A percentile compares a stretch with the other conserved stretches of the same genome.
These are phyloP conservation scores for Abrostola triplasia DNA, from an alignment of 2,888 invertebrate species.

Conservation along the genomic window DNA sequence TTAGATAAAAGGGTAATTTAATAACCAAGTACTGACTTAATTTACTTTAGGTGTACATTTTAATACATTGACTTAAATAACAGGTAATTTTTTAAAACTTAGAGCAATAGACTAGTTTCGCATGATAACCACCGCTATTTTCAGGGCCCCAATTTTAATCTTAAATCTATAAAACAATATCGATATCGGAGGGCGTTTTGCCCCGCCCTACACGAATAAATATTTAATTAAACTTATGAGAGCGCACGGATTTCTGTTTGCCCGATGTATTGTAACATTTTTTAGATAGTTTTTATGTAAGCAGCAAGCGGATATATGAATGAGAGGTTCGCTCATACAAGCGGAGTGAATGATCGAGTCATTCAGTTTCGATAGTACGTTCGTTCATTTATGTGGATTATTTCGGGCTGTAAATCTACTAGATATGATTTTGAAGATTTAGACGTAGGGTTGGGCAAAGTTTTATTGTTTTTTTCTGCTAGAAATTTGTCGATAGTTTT, in stretches of 20 bases:
- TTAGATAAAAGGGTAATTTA: too few relatives aligned
- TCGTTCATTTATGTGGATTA: neutral
- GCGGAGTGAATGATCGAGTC: neutral
- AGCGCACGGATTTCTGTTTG: slow-evolving; percentile 72
- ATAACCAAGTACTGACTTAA: too few relatives aligned
- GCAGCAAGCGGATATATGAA: slow-evolving; percentile 54
- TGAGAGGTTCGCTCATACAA: slow-evolving; percentile 32
- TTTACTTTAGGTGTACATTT: too few relatives aligned
- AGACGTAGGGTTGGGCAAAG: too few relatives aligned
- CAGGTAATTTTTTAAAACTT: neutral
- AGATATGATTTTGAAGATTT: too few relatives aligned
- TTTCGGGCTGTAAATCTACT: too few relatives aligned
- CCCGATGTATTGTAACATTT: slow-evolving; percentile 53
- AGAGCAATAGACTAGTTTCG: too few relatives aligned
- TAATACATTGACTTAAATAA: too few relatives aligned
- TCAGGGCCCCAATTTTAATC: slow-evolving; percentile 68
- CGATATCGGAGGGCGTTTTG: slow-evolving; percentile 80
- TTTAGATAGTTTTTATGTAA: slow-evolving; percentile 54
- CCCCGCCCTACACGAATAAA: slow-evolving; percentile 85
- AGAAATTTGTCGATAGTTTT: too few relatives aligned
- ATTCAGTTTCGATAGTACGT: slow-evolving; percentile 1
- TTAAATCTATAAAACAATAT: slow-evolving; percentile 85
- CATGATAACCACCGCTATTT: slow-evolving; percentile 47
- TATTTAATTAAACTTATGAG: slow-evolving; percentile 87
- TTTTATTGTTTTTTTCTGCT: too few relatives aligned